Percentiles rank a stretch among this genome's conserved stretches.
phyloP scores from a whole-genome alignment of 2,113 vertebrate species.

The Pavo muticus region DNA sequence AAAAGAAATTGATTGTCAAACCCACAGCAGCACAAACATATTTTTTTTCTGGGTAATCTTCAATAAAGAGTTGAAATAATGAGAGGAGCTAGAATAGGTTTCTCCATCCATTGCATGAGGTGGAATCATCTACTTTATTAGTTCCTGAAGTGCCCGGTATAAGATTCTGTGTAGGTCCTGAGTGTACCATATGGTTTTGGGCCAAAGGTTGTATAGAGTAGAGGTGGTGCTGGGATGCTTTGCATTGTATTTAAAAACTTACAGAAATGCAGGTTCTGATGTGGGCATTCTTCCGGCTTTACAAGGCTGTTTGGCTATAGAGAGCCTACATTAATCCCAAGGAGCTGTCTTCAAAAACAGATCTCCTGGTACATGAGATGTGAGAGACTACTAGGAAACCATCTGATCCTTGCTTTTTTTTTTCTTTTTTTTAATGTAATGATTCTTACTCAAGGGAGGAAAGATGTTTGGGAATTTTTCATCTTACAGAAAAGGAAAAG shows the following conservation, averaged over 20 bases:
- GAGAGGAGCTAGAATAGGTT: conserved; percentile 68
- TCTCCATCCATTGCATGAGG: conserved; percentile 66
- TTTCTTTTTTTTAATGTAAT: not conserved
- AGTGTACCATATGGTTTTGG: conserved; percentile 7
- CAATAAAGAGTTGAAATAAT: conserved; percentile 28
- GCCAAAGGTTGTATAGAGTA: conserved; percentile 47
- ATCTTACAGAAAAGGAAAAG: not conserved
- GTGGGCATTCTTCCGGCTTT: conserved; percentile 11
- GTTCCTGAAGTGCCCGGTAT: conserved; percentile 2
- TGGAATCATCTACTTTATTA: conserved; percentile 9
- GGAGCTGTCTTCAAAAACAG: conserved; percentile 38
- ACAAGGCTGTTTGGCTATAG: conserved; percentile 44
- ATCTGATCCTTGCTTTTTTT: not conserved
- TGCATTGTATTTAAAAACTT: conserved; percentile 24
- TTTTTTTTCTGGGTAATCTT: conserved; percentile 31
- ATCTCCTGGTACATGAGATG: not conserved
- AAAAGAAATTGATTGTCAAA: conserved; percentile 82
- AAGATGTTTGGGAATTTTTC: not conserved
- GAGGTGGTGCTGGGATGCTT: conserved; percentile 51
- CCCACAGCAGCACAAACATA: conserved; percentile 81
- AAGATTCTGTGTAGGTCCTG: conserved; percentile 15
- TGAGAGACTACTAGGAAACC: conserved; percentile 14
- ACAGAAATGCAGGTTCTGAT: conserved; percentile 25
- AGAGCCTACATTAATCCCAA: not conserved
- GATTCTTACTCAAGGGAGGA: conserved; percentile 8